phyloP scores from a whole-genome alignment of 2,888 invertebrate species.

The Aphelenchoides bicaudatus region DNA sequence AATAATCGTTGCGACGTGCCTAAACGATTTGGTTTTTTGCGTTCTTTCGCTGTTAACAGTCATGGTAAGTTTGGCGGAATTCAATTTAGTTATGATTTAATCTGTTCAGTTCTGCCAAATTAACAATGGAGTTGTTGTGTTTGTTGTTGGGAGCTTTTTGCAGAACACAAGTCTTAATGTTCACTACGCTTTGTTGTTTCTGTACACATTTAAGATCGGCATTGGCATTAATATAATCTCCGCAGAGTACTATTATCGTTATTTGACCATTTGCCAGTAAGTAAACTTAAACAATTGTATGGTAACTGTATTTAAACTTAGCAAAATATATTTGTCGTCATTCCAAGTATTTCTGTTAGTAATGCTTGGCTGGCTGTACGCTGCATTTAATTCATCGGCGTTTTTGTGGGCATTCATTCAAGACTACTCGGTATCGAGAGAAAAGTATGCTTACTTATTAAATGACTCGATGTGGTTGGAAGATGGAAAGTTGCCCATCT shows the following conservation, averaged over 20 bases:
- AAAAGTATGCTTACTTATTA: not conserved
- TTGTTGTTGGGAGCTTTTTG: not conserved
- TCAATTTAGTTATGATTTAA: not conserved
- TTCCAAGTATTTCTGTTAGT: constrained; percentile 1
- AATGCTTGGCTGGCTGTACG: not conserved
- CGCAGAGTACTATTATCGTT: not conserved
- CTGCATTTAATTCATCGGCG: not conserved
- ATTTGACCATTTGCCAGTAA: not conserved
- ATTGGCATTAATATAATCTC: constrained; percentile 1
- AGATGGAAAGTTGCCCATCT: not conserved
- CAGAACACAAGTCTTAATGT: not conserved
- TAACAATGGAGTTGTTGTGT: constrained; percentile 5
- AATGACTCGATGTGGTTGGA: constrained; percentile 1
- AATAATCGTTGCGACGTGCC: constrained; percentile 5
- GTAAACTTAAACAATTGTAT: not conserved
- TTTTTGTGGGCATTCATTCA: not conserved
- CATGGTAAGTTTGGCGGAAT: not conserved
- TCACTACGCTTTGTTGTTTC: constrained; percentile 1
- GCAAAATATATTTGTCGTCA: not conserved
- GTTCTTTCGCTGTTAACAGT: constrained; percentile 2
- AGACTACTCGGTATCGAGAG: not conserved
- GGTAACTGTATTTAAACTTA: not conserved
- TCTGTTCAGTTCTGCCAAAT: constrained; percentile 5
- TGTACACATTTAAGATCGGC: constrained; percentile 9
- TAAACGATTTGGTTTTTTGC: constrained; percentile 10